Conservation (phyloP, 2,113 vertebrate genomes). For the Peromyscus polionotus region DNA sequence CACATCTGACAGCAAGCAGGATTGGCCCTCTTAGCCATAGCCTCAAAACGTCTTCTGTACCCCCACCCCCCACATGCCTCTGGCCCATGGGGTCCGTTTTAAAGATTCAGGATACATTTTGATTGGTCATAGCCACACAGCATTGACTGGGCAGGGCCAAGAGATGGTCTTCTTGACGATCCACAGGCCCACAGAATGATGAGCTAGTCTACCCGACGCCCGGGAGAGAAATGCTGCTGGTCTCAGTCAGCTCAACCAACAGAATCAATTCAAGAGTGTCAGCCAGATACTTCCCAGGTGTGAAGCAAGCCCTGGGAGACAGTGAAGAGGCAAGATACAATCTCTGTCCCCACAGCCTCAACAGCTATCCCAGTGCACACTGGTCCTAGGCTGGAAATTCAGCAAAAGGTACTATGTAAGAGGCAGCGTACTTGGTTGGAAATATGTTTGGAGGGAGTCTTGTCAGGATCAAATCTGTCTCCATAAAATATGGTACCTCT, state of each 20-base stretch:
- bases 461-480: constrained; percentile 34
- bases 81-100: neutral
- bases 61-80: neutral
- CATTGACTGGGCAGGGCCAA: neutral
- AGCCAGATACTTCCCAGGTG: neutral
- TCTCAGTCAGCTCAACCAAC: neutral
- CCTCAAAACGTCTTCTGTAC: neutral
- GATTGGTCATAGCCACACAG: neutral
- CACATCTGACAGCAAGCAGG: neutral
- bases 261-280: neutral
- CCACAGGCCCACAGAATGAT: neutral
- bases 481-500: constrained; percentile 57
- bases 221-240: neutral
- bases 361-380: neutral
- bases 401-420: constrained; percentile 43
- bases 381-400: constrained; percentile 1
- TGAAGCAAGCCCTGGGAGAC: neutral
- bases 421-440: neutral
- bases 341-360: neutral
- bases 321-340: neutral
- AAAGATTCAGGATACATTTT: neutral
- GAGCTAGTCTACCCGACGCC: neutral
- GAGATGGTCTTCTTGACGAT: neutral
- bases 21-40: neutral
- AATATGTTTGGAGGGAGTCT: constrained; percentile 24